Base-by-base conservation (phyloP, 1,140 invertebrate genomes). In the Drosophila suzukii region DNA sequence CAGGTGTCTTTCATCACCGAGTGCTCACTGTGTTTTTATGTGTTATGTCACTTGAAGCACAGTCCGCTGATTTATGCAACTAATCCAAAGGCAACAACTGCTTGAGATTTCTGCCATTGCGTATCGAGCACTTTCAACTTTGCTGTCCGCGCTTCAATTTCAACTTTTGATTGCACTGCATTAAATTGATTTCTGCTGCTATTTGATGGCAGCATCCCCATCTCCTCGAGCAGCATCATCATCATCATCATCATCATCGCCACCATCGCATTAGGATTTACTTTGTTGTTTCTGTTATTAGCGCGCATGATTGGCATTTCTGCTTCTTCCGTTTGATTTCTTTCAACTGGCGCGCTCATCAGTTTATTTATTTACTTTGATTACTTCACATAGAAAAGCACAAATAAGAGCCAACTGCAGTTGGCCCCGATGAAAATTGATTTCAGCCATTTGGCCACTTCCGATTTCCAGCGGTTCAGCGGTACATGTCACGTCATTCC, bases 221-320 rank as follows among this genome's bases (percentile, higher is more conserved):
- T 78, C 34, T 36, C 58, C 50, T 15, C 56, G 39, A 43, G 54
- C 43, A 43, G 49, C 39, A 38, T 20, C 46, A 6, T 27, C 59
- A 60, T 38, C 44, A 10, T 46, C 57, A 39, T 39, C 51, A 10
- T 41, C 72, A 39, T 44, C 60, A 43, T 20, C 51, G 27, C 24
- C 56, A 32, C 30, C 39, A 17, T 55, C 36, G 50, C 30, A 32
- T 59, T 59, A 47, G 50, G 53, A 54, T 43, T 12, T 41, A 49
- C 39, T 68, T 47, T 17, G 50, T 34, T 78, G 75, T 77, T 86
- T 68, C 60, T 83, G 67, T 71, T 88, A 88, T 83, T 88, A 88
- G 78, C 76, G 83, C 84, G 79, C 79, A 89, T 88, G 83, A 88
- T 88, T 88, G 83, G 84, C 83, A 83, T 88, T 88, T 88, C 72